Evolutionary conservation across 2,113 vertebrate genomes (phyloP).

Genomic region (Rhadina sibilatrix): DNA sequence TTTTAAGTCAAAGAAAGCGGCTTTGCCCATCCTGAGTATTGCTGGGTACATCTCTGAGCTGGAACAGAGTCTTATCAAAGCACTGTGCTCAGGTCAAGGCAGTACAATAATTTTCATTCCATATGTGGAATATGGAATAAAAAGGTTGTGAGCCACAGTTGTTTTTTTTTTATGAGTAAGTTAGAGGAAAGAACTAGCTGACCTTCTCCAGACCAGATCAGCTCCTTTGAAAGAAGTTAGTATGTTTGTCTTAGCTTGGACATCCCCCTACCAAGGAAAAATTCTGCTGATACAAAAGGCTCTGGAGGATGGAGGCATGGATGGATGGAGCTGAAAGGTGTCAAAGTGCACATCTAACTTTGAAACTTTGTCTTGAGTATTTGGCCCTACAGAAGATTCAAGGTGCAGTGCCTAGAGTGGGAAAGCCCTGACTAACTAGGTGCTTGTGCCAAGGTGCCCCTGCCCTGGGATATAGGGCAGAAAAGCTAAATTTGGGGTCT

Average conservation of each 20-base stretch:
- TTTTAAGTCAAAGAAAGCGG: not conserved
- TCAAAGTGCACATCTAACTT: not conserved
- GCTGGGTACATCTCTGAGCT: not conserved
- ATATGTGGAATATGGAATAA: not conserved
- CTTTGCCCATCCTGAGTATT: not conserved
- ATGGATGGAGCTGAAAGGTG: not conserved
- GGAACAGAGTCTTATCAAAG: not conserved
- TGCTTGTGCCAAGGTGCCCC: not conserved
- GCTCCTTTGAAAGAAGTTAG: not conserved
- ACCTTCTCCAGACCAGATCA: not conserved
- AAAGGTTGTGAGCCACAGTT: not conserved
- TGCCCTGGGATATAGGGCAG: not conserved
- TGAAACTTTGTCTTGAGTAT: not conserved
- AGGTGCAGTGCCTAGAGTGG: not conserved
- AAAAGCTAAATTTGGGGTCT: not conserved
- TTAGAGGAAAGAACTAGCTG: not conserved
- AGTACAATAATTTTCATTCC: not conserved
- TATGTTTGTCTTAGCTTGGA: not conserved
- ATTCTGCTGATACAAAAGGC: not conserved
- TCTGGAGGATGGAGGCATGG: not conserved
- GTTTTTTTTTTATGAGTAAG: not conserved
- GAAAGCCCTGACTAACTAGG: not conserved
- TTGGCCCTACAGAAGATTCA: not conserved
- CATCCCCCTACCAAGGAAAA: not conserved
- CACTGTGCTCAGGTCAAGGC: not conserved